Percentiles rank a stretch among this genome's conserved stretches.
These are phyloP conservation scores for Drosophila mayri DNA, from an alignment of 1,140 invertebrate genomes.

Conservation along the genomic window DNA sequence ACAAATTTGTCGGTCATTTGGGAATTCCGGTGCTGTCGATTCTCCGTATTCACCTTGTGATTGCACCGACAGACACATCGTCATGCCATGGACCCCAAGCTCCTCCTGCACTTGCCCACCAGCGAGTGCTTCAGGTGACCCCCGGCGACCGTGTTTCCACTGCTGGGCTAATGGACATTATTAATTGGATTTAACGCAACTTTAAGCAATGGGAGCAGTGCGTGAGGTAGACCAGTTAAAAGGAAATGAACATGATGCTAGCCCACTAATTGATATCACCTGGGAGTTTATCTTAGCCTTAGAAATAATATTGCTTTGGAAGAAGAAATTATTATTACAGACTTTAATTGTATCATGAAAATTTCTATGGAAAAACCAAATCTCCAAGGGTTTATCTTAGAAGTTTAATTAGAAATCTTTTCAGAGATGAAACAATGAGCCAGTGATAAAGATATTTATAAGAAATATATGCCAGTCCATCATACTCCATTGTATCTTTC, in stretches of 20 bases:
- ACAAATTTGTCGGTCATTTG: conserved; percentile 72
- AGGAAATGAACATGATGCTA: not conserved
- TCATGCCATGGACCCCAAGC: conserved; percentile 35
- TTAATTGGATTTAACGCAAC: conserved; percentile 78
- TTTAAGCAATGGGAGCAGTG: conserved; percentile 58
- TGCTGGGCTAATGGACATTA: conserved; percentile 31
- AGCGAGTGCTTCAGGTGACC: conserved; percentile 19
- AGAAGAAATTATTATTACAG: not conserved
- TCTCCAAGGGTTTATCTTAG: not conserved
- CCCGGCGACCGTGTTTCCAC: conserved; percentile 1
- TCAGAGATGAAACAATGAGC: too few species aligned
- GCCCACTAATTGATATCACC: not conserved
- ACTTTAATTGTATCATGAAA: not conserved
- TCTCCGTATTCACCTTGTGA: conserved; percentile 41
- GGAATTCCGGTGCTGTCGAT: conserved; percentile 42
- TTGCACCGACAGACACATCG: conserved; percentile 20
- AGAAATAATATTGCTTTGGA: not conserved
- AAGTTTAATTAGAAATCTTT: too few species aligned
- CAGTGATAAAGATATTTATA: not conserved
- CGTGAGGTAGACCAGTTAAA: conserved; percentile 19
- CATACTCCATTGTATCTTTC: too few species aligned
- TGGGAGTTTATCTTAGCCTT: not conserved
- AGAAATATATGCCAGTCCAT: not conserved
- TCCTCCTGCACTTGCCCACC: conserved; percentile 37
- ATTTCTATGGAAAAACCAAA: too few species aligned